A percentile compares a stretch with the other conserved stretches of the same genome.
These are phyloP conservation scores for Elymnias hypermnestra DNA, from an alignment of 1,140 invertebrate genomes.

Conservation along the genomic window DNA sequence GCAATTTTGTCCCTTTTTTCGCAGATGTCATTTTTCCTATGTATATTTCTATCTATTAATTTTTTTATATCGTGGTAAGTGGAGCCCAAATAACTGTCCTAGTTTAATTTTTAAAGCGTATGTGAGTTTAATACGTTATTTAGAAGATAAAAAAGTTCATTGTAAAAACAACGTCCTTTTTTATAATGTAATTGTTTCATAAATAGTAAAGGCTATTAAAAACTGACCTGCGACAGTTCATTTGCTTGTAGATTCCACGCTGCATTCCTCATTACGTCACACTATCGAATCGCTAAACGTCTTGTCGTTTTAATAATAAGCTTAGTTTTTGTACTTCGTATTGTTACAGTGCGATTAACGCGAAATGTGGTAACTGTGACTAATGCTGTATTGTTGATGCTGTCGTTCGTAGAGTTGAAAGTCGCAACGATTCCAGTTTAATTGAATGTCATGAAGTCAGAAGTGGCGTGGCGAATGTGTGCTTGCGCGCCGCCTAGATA, in stretches of 20 bases:
- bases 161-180: too few species aligned
- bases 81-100: too few species aligned
- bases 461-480: constrained; percentile 30
- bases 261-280: too few species aligned
- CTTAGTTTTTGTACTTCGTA: constrained; percentile 15
- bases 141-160: too few species aligned
- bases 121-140: too few species aligned
- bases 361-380: constrained; percentile 28
- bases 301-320: constrained; percentile 1
- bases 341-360: constrained; percentile 19
- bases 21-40: neutral
- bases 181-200: too few species aligned
- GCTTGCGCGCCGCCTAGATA: constrained; percentile 4
- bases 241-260: too few species aligned
- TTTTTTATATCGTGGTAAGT: neutral
- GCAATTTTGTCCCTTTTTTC: too few species aligned
- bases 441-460: constrained; percentile 34
- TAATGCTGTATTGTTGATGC: constrained; percentile 26
- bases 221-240: too few species aligned
- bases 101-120: too few species aligned
- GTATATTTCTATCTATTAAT: neutral
- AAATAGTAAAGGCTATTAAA: too few species aligned
- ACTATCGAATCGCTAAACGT: neutral
- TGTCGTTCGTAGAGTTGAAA: constrained; percentile 3
- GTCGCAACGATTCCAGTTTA: constrained; percentile 21